Evolutionary conservation across 37 sponge, comb jelly and placozoan species (phyloP).

Genomic region (Agelas oroides): DNA sequence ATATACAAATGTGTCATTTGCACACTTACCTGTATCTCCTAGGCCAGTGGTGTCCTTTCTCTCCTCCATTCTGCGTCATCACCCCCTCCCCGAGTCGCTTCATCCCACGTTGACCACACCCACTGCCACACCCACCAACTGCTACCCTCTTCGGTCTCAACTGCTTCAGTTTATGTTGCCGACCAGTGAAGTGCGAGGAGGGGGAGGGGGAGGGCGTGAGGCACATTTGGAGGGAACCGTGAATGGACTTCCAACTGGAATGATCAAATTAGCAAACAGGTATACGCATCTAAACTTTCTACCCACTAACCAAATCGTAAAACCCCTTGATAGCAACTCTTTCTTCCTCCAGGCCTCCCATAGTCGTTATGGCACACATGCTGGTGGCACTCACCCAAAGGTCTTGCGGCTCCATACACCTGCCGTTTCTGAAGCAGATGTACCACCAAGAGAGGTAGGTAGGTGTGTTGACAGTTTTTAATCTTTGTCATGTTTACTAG

Average conservation of each 20-base stretch:
- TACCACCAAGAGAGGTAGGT: constrained; percentile 16
- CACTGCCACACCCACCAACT: not conserved
- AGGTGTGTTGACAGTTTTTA: no score
- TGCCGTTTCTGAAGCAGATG: constrained; percentile 21
- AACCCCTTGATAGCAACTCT: no score
- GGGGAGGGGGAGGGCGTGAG: not conserved
- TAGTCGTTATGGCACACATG: constrained; percentile 15
- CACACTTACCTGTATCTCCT: no score
- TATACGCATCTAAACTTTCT: no score
- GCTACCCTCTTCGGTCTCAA: constrained; percentile 45
- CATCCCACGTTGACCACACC: not conserved
- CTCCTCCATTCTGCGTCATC: constrained; percentile 2
- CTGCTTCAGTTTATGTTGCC: constrained; percentile 46
- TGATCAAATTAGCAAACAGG: not conserved
- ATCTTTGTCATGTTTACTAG: no score
- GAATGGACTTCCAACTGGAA: not conserved
- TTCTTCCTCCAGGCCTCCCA: not conserved
- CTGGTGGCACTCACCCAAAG: constrained; percentile 54
- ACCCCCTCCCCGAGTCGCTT: constrained; percentile 27
- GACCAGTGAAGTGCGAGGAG: not conserved
- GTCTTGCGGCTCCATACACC: constrained; percentile 20
- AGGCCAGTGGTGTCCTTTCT: constrained; percentile 21
- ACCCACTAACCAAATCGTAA: no score
- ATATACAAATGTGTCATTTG: no score
- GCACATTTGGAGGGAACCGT: not conserved